These are phyloP conservation scores for Octopus sinensis DNA, from an alignment of 1,140 invertebrate genomes.

Conservation along the genomic window DNA sequence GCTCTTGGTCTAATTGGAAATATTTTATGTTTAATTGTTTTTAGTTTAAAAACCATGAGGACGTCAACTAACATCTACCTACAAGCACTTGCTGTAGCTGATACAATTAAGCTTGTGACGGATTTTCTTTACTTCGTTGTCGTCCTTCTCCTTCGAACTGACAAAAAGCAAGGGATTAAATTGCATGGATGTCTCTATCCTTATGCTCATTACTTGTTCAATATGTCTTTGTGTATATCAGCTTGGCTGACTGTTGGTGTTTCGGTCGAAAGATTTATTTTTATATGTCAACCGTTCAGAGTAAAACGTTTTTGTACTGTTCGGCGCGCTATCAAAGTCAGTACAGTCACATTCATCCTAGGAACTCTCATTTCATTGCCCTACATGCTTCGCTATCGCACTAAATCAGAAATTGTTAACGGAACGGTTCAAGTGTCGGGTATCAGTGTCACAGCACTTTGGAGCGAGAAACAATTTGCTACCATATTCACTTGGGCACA, in stretches of 20 bases:
- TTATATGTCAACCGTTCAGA: constrained; percentile 83
- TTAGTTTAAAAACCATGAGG: constrained; percentile 69
- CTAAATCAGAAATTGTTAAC: background rate
- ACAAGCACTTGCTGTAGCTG: constrained; percentile 70
- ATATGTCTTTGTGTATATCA: constrained; percentile 49
- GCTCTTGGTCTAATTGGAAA: constrained; percentile 71
- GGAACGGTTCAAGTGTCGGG: constrained; percentile 1
- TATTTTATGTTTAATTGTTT: constrained; percentile 68
- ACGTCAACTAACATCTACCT: constrained; percentile 72
- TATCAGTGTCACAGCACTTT: constrained; percentile 27
- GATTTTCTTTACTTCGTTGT: constrained; percentile 66
- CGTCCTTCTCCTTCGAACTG: constrained; percentile 54
- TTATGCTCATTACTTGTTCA: constrained; percentile 41
- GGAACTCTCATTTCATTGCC: constrained; percentile 29
- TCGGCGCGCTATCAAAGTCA: constrained; percentile 19
- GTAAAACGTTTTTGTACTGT: constrained; percentile 80
- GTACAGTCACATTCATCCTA: constrained; percentile 24
- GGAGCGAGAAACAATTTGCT: constrained; percentile 61
- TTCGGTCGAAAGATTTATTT: constrained; percentile 87
- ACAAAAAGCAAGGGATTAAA: constrained; percentile 26
- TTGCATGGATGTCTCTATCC: constrained; percentile 31
- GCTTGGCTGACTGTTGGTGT: constrained; percentile 91
- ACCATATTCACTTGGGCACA: constrained; percentile 66
- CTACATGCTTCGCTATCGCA: constrained; percentile 29
- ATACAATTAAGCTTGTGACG: constrained; percentile 69